These are phyloP conservation scores for Drosophila baimaii DNA, from an alignment of 1,140 invertebrate species.

Conservation along the genomic window DNA sequence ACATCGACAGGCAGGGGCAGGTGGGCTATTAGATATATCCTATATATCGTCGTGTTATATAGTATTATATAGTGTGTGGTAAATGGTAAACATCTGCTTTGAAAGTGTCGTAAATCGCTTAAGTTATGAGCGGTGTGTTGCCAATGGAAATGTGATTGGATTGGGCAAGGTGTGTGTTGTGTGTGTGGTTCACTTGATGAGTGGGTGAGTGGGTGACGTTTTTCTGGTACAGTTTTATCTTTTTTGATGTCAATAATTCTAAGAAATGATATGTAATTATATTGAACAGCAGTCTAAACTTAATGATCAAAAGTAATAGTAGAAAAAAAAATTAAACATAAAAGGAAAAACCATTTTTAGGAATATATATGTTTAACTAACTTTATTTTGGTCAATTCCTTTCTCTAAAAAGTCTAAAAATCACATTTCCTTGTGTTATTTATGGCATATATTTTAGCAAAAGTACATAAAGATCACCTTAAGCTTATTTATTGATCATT, in stretches of 20 bases:
- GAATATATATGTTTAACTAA: too few species aligned
- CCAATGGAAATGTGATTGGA: conserved; percentile 17
- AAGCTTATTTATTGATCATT: too few species aligned
- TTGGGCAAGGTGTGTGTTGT: conserved; percentile 26
- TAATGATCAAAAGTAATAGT: not conserved
- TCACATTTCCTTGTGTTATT: not conserved
- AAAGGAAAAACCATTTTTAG: too few species aligned
- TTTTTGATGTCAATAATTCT: conserved; percentile 2
- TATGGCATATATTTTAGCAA: not conserved
- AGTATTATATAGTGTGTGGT: conserved; percentile 27
- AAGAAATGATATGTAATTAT: not conserved
- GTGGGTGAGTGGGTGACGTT: conserved; percentile 16
- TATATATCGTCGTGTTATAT: not conserved
- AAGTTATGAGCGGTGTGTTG: conserved; percentile 52
- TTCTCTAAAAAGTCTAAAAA: too few species aligned
- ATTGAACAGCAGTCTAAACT: not conserved
- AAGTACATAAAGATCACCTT: not conserved
- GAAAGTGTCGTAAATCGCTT: conserved; percentile 61
- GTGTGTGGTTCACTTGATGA: conserved; percentile 31
- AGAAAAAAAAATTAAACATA: not conserved
- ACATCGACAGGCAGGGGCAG: conserved; percentile 41
- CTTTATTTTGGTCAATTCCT: too few species aligned
- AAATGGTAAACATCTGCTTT: conserved; percentile 64
- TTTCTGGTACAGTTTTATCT: not conserved
- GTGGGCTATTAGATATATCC: conserved; percentile 29